Conservation (phyloP, 2,888 invertebrate genomes). For the Tenthredo mesomela region DNA sequence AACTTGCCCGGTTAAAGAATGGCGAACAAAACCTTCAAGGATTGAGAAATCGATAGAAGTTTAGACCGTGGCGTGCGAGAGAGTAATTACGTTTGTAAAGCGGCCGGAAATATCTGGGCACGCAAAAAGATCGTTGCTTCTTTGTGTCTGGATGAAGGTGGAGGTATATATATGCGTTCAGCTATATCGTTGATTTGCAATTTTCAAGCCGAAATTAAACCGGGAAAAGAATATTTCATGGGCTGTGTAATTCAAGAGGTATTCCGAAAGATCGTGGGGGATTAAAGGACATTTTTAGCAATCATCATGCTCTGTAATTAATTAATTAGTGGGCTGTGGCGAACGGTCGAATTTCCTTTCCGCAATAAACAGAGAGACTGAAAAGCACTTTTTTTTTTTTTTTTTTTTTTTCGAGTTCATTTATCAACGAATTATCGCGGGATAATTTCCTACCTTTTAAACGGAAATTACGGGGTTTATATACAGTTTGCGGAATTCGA, state of each 20-base stretch:
- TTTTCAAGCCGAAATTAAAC: neutral
- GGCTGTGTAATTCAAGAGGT: neutral
- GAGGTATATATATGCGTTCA: neutral
- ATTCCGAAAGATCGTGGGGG: neutral
- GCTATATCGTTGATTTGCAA: neutral
- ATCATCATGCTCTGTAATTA: neutral
- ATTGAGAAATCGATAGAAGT: slow-evolving; percentile 27
- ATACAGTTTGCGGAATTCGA: neutral
- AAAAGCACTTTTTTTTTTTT: neutral
- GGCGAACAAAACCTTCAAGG: neutral
- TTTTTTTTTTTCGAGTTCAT: neutral
- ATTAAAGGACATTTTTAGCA: neutral
- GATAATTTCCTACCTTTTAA: too few relatives aligned
- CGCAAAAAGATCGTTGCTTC: slow-evolving; percentile 44
- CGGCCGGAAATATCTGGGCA: slow-evolving; percentile 27
- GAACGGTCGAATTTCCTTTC: neutral
- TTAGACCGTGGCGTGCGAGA: slow-evolving; percentile 20
- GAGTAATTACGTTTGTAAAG: slow-evolving; percentile 36
- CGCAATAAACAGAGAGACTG: neutral
- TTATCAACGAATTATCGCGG: too few relatives aligned
- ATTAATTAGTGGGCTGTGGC: neutral
- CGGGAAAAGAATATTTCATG: neutral
- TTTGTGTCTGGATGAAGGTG: neutral
- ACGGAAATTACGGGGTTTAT: neutral
- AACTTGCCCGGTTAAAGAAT: neutral